Percentiles rank a stretch among this genome's conserved stretches.
Evolutionary conservation across 2,113 vertebrate genomes (phyloP).

Genomic region (Eupsittula cactorum): DNA sequence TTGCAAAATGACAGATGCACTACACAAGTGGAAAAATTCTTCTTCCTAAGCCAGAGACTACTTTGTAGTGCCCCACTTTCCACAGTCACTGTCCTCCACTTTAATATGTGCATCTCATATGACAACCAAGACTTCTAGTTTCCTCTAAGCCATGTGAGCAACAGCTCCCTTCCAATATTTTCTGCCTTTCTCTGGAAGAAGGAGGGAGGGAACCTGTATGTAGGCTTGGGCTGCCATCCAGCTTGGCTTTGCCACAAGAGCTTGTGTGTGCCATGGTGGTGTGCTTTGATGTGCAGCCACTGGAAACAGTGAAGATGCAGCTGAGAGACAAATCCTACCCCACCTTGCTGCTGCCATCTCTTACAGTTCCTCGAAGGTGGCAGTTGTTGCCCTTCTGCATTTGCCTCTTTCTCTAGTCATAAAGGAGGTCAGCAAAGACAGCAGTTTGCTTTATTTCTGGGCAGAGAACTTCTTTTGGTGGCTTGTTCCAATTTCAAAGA

Average conservation of each 20-base stretch:
- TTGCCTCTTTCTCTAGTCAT: background rate
- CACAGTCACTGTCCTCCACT: background rate
- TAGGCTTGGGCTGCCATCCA: background rate
- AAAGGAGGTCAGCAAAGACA: background rate
- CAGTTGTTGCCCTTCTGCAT: background rate
- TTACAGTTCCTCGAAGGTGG: background rate
- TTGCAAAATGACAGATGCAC: background rate
- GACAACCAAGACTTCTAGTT: background rate
- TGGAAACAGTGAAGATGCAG: background rate
- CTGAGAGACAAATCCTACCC: background rate
- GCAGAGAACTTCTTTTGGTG: background rate
- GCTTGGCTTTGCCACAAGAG: background rate
- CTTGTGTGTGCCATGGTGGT: too few species aligned
- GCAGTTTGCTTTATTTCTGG: background rate
- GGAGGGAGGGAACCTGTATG: background rate
- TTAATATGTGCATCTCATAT: background rate
- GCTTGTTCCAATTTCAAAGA: background rate
- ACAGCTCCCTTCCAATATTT: background rate
- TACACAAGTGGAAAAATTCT: background rate
- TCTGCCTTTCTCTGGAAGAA: background rate
- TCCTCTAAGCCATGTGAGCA: background rate
- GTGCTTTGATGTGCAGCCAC: accelerated
- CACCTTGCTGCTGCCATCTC: accelerated
- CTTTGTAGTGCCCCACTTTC: background rate
- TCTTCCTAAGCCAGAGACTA: background rate